These are phyloP conservation scores for Arnoldichthys spilopterus DNA, from an alignment of 2,797 vertebrate genomes.

Conservation along the genomic window DNA sequence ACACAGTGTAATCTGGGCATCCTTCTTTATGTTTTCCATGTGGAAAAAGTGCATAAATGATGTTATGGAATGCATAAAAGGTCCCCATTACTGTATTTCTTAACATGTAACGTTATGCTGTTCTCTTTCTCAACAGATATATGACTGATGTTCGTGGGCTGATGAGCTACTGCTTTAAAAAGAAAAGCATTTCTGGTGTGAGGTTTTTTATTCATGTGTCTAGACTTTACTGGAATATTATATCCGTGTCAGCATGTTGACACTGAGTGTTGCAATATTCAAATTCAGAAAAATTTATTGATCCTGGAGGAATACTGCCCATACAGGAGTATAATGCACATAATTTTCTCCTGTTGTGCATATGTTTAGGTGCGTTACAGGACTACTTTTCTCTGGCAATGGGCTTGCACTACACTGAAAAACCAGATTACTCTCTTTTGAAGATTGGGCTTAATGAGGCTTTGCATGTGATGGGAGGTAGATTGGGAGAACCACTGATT, in stretches of 20 bases:
- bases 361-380: slow-evolving; percentile 69
- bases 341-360: not conserved
- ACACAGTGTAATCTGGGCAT: too few relatives aligned
- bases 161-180: slow-evolving; percentile 73
- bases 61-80: not conserved
- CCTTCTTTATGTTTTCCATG: too few relatives aligned
- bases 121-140: slow-evolving; percentile 61
- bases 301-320: too few relatives aligned
- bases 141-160: slow-evolving; percentile 71
- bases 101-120: not conserved
- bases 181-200: slow-evolving; percentile 69
- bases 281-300: too few relatives aligned
- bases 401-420: slow-evolving; percentile 74
- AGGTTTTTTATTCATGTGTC: not conserved
- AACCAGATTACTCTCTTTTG: slow-evolving; percentile 74
- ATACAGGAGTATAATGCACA: too few relatives aligned
- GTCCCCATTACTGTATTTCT: not conserved
- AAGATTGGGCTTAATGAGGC: slow-evolving; percentile 61
- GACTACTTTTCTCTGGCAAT: slow-evolving; percentile 73
- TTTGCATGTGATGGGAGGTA: slow-evolving; percentile 67
- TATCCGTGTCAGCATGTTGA: too few relatives aligned
- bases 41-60: not conserved
- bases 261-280: not conserved
- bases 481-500: slow-evolving; percentile 62
- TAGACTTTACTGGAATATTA: not conserved